Evolutionary conservation across 2,888 invertebrate genomes (phyloP), one percentile per base, ranked within the genome.

Genomic region (Eutolmus rufibarbis): DNA sequence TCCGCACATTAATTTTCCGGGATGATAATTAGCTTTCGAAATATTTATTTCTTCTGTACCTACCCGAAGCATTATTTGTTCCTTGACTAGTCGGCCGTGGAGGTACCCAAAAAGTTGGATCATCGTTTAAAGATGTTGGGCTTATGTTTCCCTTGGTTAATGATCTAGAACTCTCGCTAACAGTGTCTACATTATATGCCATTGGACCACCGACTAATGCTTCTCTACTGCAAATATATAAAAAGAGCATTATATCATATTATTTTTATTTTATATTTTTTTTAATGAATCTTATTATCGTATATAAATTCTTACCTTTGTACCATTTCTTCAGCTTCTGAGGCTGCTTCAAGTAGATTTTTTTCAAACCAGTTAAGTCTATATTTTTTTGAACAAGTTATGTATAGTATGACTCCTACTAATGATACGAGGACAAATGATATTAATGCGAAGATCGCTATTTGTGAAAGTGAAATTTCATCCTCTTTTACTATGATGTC

Each of bases 351-450:
- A 40, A 94, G 90, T 7, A 94, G 91, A 88, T 93, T 94, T 89
- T 94, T 93, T 90, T 94, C 94, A 89, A 94, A 94, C 94, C 94
- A 94, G 91, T 94, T 94, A 57, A 94, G 92, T 51, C 93, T 92
- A 90, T 94, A 94, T 74, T 93, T 93, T 87, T 92, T 92, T 23
- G 94, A 93, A 90, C 94, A 94, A 78, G 93, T 93, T 43, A 94
- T 92, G 89, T 94, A 94, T 2, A 94, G 89, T 5, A 94, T 91
- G 0, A 93, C 91, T 34, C 93, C 93, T 19, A 93, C 90, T 0
- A 94, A 90, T 2, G 93, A 92, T 0, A 94, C 93, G 81, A 93
- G 91, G 88, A 94, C 89, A 90, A 94, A 94, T 1, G 94, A 94
- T 19, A 93, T 90, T 1, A 93, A 92, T 2, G 93, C 93, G 89